Conservation (phyloP, 2,113 vertebrate species). For the Microtus montanus region DNA sequence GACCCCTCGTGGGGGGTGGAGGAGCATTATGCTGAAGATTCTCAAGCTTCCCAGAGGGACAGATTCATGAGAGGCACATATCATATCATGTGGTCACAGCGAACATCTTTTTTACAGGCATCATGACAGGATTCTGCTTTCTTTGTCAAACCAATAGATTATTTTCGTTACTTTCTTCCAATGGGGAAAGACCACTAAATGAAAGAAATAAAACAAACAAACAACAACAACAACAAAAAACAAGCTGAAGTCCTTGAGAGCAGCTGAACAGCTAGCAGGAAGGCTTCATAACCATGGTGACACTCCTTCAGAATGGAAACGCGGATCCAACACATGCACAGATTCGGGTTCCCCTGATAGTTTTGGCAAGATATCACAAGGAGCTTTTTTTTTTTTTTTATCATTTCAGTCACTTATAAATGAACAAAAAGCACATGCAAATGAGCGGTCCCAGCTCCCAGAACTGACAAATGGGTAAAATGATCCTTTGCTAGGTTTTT, state of each 20-base stretch:
- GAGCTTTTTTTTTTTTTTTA: constrained; percentile 52
- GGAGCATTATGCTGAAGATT: constrained; percentile 42
- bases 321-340: constrained; percentile 4
- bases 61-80: constrained; percentile 5
- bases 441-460: constrained; percentile 40
- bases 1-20: constrained; percentile 43
- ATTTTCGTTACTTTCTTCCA: constrained; percentile 44
- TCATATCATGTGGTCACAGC: not conserved
- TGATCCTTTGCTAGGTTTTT: constrained; percentile 56
- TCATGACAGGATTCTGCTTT: not conserved
- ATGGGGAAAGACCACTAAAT: not conserved
- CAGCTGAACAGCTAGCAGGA: constrained; percentile 57
- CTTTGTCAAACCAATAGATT: constrained; percentile 30
- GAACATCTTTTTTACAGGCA: not conserved
- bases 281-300: constrained; percentile 15
- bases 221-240: not conserved
- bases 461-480: constrained; percentile 70
- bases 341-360: constrained; percentile 32
- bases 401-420: constrained; percentile 69
- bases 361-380: constrained; percentile 58
- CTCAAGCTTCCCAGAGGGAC: constrained; percentile 59
- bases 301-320: constrained; percentile 21
- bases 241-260: not conserved
- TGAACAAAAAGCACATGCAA: constrained; percentile 57
- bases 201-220: not conserved